These are phyloP conservation scores for Dasyprocta punctata DNA, from an alignment of 2,113 vertebrate species.

Conservation along the genomic window DNA sequence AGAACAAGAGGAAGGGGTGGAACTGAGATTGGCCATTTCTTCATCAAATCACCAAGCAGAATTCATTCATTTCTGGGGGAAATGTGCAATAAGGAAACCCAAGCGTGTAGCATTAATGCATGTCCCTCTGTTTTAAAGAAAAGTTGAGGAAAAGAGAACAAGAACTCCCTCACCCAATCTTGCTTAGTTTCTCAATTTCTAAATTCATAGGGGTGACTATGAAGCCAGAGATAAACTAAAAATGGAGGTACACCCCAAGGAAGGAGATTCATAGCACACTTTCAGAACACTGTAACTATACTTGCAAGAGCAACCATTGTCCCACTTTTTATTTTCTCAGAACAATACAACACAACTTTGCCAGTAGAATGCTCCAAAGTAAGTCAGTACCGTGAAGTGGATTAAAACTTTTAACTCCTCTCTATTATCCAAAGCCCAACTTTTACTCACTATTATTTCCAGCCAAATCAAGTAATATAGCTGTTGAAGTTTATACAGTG, in stretches of 20 bases:
- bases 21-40: background rate
- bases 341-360: background rate
- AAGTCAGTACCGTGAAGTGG: background rate
- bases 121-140: background rate
- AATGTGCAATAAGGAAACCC: background rate
- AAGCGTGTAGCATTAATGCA: background rate
- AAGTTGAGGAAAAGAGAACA: background rate
- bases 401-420: background rate
- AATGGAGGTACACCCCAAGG: background rate
- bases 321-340: background rate
- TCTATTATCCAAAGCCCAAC: background rate
- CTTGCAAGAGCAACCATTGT: background rate
- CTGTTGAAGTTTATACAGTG: background rate
- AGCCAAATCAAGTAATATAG: background rate
- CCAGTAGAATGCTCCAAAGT: slow-evolving; percentile 10
- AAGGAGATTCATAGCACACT: background rate
- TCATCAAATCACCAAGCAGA: background rate
- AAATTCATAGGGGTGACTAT: background rate
- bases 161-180: background rate
- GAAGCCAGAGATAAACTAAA: background rate
- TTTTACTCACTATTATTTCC: background rate
- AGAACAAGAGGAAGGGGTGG: rapidly evolving
- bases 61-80: background rate
- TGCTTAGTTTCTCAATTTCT: slow-evolving; percentile 6
- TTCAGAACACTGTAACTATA: background rate